Evolutionary conservation across 2,888 invertebrate genomes (phyloP), one percentile per base, ranked within the genome.

Genomic region (Drosophila fulvimacula): DNA sequence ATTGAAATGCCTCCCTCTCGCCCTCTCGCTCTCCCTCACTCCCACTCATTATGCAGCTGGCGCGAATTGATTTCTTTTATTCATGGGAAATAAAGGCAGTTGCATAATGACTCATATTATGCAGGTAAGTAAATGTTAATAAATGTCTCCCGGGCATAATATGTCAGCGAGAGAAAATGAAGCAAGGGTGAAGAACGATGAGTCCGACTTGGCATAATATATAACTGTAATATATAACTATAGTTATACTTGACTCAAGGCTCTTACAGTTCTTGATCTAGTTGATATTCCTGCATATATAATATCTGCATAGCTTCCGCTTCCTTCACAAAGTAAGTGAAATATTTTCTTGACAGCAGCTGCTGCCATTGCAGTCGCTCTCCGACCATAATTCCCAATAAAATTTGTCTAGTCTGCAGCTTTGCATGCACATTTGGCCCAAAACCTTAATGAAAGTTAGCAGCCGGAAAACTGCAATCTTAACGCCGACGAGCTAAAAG

Each of bases 391-490:
- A 76, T 76, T 76, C 76, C 76, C 73, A 76, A 76, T 76, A 44
- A 76, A 76, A 76, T 76, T 76, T 73, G 76, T 76, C 76, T 76
- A 73, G 76, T 69, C 76, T 57, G 46, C 42, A 48, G 68, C 69
- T 76, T 79, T 79, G 79, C 79, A 79, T 76, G 69, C 69, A 52
- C 52, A 66, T 63, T 70, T 70, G 52, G 56, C 41, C n/a, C n/a
- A 17, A 27, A 65, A 69, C 75, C 79, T 81, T 77, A 83, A 82
- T 77, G 77, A 79, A 81, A 79, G 68, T 73, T 71, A 81, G 81
- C 81, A 83, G 82, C 71, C 84, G 82, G 82, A 84, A 82, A 84
- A 80, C 65, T 82, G 82, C 80, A 84, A 79, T 84, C 82, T 82
- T 73, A 77, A 68, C 74, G 76, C 73, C 75, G 41, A 34, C 42